Base-by-base conservation (phyloP, 2,797 vertebrate species). In the Nyctalus aviator region DNA sequence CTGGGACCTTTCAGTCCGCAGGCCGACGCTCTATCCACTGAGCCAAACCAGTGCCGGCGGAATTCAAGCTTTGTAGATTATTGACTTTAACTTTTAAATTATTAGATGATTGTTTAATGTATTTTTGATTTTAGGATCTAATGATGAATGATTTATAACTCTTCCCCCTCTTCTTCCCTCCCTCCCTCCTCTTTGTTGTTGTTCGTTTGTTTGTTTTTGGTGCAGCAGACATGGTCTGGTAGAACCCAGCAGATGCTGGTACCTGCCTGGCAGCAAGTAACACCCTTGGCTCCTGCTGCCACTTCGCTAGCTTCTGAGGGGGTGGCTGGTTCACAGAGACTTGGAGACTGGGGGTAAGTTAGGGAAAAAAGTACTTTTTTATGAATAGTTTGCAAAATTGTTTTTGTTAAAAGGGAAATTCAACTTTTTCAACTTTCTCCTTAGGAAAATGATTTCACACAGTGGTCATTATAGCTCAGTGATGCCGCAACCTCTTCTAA, bases 331-430 rank as follows among this genome's bases (percentile, higher is more conserved):
- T 99, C 99, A 97, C 99, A 99, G 96, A 99, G 99, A 98, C 98
- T 99, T 96, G 98, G 99, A 97, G 99, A 99, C 96, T 99, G 99
- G 99, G 99, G 99, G 99, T 99, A 97, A 98, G 99, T 96, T 91
- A 1, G 12, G 0, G 11, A 0, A 27, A 1, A 71, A 73, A 75
- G 50, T 71, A 12, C 23, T 64, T 84, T 8, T 75, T 90, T 44
- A n/a, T 76, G 81, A 90, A 35, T 84, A 69, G 18, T 91, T 93
- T 59, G 46, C 25, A 95, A 50, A 84, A 13, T 75, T 79, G 9
- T 55, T 88, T 23, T 81, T 46, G 53, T 25, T 86, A 32, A 84
- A 84, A 35, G 41, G 79, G 35, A 55, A 32, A 84, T 85, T 96
- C 13, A 96, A 35, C 68, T 92, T 94, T 96, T 95, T 92, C 27